These are phyloP conservation scores for Thaleichthys pacificus DNA, from an alignment of 2,797 vertebrate species.

Conservation along the genomic window DNA sequence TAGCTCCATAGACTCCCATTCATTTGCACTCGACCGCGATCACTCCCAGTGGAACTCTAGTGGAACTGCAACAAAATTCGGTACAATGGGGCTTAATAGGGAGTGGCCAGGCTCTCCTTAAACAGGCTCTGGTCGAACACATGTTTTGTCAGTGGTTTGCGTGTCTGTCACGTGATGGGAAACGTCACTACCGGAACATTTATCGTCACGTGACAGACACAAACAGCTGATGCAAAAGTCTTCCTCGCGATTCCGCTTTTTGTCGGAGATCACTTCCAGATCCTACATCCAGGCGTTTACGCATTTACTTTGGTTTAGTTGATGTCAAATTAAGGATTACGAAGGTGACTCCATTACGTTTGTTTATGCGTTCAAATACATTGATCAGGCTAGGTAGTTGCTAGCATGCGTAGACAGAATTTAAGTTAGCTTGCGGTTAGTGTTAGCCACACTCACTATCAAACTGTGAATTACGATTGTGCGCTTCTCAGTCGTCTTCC, in stretches of 20 bases:
- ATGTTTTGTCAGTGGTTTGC: too few relatives aligned
- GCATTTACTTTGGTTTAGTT: neutral
- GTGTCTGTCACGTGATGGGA: too few relatives aligned
- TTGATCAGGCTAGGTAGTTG: neutral
- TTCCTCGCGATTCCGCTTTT: conserved; percentile 8
- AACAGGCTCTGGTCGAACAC: too few relatives aligned
- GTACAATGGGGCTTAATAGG: too few relatives aligned
- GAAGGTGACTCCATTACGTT: conserved; percentile 8
- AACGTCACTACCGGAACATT: too few relatives aligned
- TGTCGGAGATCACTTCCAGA: neutral
- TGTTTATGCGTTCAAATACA: neutral
- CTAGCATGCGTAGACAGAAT: neutral
- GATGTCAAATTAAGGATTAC: conserved; percentile 18
- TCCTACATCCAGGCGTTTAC: neutral
- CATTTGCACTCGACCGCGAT: too few relatives aligned
- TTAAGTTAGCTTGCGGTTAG: too few relatives aligned
- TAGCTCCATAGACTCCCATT: too few relatives aligned
- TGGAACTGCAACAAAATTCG: too few relatives aligned
- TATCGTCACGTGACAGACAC: conserved; percentile 4
- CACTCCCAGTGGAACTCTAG: too few relatives aligned
- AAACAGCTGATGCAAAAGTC: conserved; percentile 12
- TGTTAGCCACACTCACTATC: neutral
- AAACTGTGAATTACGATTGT: neutral
- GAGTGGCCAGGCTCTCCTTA: too few relatives aligned
- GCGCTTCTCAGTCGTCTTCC: too few relatives aligned